Conservation (phyloP, 2,113 vertebrate species). For the Uria aalge region DNA sequence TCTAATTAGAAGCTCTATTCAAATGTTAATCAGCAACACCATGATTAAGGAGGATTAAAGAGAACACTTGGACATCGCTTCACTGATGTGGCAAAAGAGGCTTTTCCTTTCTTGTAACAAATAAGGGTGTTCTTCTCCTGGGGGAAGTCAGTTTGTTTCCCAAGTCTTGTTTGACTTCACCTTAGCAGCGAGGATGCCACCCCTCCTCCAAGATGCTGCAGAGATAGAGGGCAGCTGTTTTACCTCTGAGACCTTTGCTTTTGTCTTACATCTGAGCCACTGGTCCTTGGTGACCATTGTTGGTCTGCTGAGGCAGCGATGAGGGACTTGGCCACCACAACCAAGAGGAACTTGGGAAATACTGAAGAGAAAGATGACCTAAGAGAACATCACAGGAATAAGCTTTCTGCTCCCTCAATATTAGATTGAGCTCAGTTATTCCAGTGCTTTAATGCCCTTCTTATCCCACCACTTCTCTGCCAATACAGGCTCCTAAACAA, state of each 20-base stretch:
- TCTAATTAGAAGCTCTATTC: conserved; percentile 67
- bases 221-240: not conserved
- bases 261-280: not conserved
- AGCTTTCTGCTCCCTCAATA: not conserved
- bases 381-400: not conserved
- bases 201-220: not conserved
- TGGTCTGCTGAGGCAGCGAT: not conserved
- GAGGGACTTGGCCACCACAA: not conserved
- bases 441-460: not conserved
- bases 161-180: not conserved
- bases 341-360: not conserved
- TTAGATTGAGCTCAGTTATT: not conserved
- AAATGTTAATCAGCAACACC: conserved; percentile 58
- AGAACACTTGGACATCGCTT: conserved; percentile 9
- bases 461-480: not conserved
- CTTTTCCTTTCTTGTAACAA: not conserved
- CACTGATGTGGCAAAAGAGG: conserved; percentile 15
- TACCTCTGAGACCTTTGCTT: not conserved
- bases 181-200: not conserved
- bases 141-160: not conserved
- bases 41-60: conserved; percentile 35
- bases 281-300: not conserved
- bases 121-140: not conserved
- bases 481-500: not conserved
- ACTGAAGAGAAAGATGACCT: not conserved